Evolutionary conservation across 2,797 vertebrate species (phyloP).

Genomic region (Poeciliopsis gracilis): DNA sequence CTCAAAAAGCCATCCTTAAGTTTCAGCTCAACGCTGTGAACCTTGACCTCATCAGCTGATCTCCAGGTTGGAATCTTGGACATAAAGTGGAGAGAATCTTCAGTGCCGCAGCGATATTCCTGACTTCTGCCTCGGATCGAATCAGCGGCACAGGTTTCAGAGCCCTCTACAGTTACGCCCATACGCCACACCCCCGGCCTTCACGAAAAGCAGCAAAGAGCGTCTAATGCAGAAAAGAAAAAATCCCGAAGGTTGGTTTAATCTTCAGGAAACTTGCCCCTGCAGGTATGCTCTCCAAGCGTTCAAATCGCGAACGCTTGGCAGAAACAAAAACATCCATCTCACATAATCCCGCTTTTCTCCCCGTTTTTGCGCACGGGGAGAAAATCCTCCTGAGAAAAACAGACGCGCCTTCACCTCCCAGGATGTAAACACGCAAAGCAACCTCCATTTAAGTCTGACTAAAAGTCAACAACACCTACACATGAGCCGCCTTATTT

Average conservation of each 20-base stretch:
- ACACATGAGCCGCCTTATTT: conserved; percentile 16
- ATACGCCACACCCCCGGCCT: conserved; percentile 61
- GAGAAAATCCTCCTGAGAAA: conserved; percentile 52
- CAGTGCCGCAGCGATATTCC: conserved; percentile 14
- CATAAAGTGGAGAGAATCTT: not conserved
- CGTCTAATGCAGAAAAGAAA: conserved; percentile 28
- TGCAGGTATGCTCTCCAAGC: conserved; percentile 56
- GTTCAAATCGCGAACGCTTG: conserved; percentile 39
- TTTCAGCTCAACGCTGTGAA: not conserved
- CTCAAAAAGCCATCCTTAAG: conserved; percentile 28
- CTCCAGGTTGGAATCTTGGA: not conserved
- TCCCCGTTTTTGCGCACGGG: conserved; percentile 12
- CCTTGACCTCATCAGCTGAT: not conserved
- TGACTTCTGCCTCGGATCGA: conserved; percentile 21
- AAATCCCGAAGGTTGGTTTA: conserved; percentile 56
- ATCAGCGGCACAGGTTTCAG: conserved; percentile 36
- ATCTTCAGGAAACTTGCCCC: conserved; percentile 61
- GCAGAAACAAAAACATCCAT: conserved; percentile 43
- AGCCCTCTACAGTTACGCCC: conserved; percentile 48
- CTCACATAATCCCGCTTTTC: conserved; percentile 11
- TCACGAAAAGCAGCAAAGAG: conserved; percentile 53
- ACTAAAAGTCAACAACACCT: conserved; percentile 25
- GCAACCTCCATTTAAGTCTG: conserved; percentile 24
- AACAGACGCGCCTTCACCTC: conserved; percentile 29
- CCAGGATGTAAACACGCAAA: conserved; percentile 45